Evolutionary conservation across 2,113 vertebrate genomes (phyloP).

Genomic region (Mormyrus lacerda): DNA sequence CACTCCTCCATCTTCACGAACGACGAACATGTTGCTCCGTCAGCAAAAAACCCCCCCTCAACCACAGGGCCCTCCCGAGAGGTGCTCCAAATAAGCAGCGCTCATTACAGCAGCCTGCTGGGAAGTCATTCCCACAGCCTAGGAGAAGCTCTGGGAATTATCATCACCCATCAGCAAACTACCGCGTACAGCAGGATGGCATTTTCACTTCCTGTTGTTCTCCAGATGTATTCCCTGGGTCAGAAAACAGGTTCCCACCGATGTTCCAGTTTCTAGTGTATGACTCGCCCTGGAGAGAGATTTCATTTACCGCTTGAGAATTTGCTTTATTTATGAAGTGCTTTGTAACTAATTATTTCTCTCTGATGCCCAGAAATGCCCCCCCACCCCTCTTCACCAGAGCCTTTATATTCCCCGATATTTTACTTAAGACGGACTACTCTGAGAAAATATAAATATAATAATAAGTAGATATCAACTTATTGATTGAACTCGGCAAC

Average conservation of each 20-base stretch:
- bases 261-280: not conserved
- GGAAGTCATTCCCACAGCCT: not conserved
- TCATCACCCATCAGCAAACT: not conserved
- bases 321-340: not conserved
- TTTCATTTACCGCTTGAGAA: not conserved
- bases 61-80: not conserved
- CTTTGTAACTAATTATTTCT: not conserved
- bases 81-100: not conserved
- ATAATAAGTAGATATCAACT: not conserved
- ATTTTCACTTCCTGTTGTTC: not conserved
- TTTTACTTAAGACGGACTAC: not conserved
- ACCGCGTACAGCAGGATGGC: not conserved
- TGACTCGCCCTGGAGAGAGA: not conserved
- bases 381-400: not conserved
- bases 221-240: not conserved
- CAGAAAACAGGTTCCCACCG: not conserved
- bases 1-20: not conserved
- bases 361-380: not conserved
- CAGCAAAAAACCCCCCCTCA: not conserved
- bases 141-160: not conserved
- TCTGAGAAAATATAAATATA: not conserved
- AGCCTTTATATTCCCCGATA: not conserved
- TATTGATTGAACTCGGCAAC: not conserved
- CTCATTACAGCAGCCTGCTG: not conserved
- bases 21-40: not conserved